Evolutionary conservation across 2,113 vertebrate genomes (phyloP).

Genomic region (Uria aalge): DNA sequence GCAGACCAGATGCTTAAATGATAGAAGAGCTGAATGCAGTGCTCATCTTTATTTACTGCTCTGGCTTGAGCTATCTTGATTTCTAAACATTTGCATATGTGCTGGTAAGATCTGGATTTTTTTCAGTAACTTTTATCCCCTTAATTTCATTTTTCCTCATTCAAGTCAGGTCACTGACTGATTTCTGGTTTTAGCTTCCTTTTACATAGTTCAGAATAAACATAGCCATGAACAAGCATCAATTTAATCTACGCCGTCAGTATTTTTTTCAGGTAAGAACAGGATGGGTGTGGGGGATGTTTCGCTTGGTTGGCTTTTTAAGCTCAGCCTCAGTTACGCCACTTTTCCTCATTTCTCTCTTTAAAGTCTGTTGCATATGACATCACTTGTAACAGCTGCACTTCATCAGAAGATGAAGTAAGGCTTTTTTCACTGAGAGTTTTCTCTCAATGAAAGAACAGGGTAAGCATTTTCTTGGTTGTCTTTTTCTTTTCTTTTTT

Average conservation of each 20-base stretch:
- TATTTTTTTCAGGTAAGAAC: neutral
- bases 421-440: neutral
- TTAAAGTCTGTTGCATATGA: neutral
- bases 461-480: neutral
- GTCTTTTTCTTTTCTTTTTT: accelerated
- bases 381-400: neutral
- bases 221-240: neutral
- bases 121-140: neutral
- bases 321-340: neutral
- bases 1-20: constrained; percentile 47
- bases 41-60: constrained; percentile 41
- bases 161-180: neutral
- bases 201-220: neutral
- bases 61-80: constrained; percentile 12
- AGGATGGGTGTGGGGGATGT: neutral
- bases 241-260: neutral
- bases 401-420: neutral
- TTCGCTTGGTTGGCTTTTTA: neutral
- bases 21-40: neutral
- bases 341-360: neutral
- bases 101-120: neutral
- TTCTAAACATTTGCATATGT: constrained; percentile 33
- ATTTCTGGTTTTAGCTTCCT: neutral
- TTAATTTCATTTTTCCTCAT: neutral
- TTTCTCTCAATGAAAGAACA: neutral